Conservation (phyloP, 1,140 invertebrate species). For the Pinna nobilis region DNA sequence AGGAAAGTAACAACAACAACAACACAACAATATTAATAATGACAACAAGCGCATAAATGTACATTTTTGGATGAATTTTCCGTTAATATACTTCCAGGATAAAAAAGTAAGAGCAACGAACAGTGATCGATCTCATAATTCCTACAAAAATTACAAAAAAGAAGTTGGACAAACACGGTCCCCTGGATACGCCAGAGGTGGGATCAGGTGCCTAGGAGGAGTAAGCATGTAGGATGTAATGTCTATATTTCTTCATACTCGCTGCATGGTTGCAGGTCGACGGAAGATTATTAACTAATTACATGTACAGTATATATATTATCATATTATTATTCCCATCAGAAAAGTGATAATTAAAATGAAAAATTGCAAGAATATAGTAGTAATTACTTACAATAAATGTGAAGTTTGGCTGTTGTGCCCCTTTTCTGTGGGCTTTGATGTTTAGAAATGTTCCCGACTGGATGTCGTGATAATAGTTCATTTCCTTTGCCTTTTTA, state of each 20-base stretch:
- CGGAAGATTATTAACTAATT: neutral
- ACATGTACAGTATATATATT: neutral
- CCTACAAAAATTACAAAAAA: too few relatives aligned
- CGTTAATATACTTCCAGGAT: too few relatives aligned
- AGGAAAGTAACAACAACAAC: too few relatives aligned
- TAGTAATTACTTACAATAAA: conserved; percentile 33
- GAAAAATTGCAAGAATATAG: neutral
- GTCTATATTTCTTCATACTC: neutral
- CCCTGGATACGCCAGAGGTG: too few relatives aligned
- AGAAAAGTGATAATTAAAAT: neutral
- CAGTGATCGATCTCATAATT: too few relatives aligned
- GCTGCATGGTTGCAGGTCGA: neutral
- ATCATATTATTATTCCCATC: neutral
- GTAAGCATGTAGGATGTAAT: too few relatives aligned
- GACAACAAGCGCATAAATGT: too few relatives aligned
- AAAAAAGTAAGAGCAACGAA: too few relatives aligned
- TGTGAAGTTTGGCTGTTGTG: conserved; percentile 5
- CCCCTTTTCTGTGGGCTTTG: conserved; percentile 28
- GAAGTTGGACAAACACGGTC: too few relatives aligned
- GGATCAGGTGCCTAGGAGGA: too few relatives aligned
- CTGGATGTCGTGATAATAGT: conserved; percentile 55
- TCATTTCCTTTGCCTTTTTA: conserved; percentile 46
- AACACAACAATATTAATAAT: too few relatives aligned
- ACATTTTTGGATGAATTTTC: too few relatives aligned
- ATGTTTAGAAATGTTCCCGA: conserved; percentile 58